These are phyloP conservation scores for Pegea sp. DNA, from an alignment of 23 tunicate genomes.

Conservation along the genomic window DNA sequence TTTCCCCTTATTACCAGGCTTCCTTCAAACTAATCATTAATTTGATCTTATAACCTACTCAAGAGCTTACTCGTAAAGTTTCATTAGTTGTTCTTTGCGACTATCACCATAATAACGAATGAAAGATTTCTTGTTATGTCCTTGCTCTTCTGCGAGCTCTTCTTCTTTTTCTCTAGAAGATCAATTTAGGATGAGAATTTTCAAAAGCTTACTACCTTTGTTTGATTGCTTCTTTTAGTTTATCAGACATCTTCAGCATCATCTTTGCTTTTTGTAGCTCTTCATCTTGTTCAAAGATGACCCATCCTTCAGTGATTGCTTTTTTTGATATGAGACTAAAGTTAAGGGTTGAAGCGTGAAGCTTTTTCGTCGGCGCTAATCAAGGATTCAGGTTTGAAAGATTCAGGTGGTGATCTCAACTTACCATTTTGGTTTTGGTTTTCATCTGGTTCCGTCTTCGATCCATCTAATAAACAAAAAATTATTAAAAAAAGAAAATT, in stretches of 20 bases:
- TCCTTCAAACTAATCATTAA: neutral
- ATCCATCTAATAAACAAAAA: no score
- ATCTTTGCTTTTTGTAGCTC: conserved; percentile 29
- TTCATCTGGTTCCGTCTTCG: no score
- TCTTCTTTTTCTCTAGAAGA: conserved; percentile 56
- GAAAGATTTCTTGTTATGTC: conserved; percentile 23
- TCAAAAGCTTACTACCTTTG: conserved; percentile 19
- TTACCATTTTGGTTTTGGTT: no score
- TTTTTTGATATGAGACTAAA: conserved; percentile 62
- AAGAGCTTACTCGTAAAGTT: conserved; percentile 39
- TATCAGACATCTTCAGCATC: conserved; percentile 52
- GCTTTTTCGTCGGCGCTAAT: no score
- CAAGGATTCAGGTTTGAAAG: no score
- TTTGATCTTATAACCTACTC: neutral
- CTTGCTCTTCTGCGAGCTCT: conserved; percentile 26
- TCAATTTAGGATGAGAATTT: neutral
- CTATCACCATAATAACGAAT: conserved; percentile 80
- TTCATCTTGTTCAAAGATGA: conserved; percentile 34
- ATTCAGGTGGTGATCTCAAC: no score
- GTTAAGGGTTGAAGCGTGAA: conserved; percentile 59
- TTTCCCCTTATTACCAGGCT: neutral
- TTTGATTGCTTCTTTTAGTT: conserved; percentile 38
- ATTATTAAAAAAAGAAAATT: no score
- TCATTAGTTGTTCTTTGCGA: conserved; percentile 65
- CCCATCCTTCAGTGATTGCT: conserved; percentile 87